Percentiles rank a stretch among this genome's conserved stretches.
Evolutionary conservation across 2,797 vertebrate species (phyloP).

Genomic region (Crenichthys baileyi): DNA sequence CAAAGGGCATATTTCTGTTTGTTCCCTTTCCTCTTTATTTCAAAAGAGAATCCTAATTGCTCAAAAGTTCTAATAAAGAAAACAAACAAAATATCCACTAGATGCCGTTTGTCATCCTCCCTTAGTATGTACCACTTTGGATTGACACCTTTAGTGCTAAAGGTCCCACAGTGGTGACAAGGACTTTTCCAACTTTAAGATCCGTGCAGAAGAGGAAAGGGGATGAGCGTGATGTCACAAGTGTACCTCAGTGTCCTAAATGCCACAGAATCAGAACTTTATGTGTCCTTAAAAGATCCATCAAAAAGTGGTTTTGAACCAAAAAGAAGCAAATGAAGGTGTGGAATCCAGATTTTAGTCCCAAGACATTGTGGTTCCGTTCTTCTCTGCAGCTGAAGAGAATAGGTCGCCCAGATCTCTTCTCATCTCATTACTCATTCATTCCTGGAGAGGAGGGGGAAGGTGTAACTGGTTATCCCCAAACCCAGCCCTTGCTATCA

Average conservation of each 20-base stretch:
- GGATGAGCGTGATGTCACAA: constrained; percentile 18
- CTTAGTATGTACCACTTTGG: constrained; percentile 46
- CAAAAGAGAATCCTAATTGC: constrained; percentile 33
- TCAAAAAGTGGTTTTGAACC: constrained; percentile 22
- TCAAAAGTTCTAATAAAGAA: constrained; percentile 23
- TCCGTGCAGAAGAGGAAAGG: constrained; percentile 24
- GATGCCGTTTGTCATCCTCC: constrained; percentile 68
- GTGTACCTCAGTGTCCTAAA: constrained; percentile 43
- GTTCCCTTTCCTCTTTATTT: constrained; percentile 13
- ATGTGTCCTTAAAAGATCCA: constrained; percentile 51
- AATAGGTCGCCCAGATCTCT: constrained; percentile 46
- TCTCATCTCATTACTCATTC: constrained; percentile 64
- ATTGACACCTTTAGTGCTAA: constrained; percentile 57
- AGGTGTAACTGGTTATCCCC: constrained; percentile 73
- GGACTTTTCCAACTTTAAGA: constrained; percentile 41
- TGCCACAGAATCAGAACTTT: constrained; percentile 23
- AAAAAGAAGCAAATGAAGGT: constrained; percentile 1
- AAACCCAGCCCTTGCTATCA: constrained; percentile 61
- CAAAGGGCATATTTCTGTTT: constrained; percentile 86
- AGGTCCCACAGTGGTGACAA: constrained; percentile 53
- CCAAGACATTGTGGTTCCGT: constrained; percentile 30
- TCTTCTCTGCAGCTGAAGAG: constrained; percentile 52
- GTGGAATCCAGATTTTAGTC: constrained; percentile 49
- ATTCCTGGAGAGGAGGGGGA: constrained; percentile 78
- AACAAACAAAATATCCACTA: constrained; percentile 63